Conservation (phyloP, 2,113 vertebrate genomes). For the Gymnorhina tibicen region DNA sequence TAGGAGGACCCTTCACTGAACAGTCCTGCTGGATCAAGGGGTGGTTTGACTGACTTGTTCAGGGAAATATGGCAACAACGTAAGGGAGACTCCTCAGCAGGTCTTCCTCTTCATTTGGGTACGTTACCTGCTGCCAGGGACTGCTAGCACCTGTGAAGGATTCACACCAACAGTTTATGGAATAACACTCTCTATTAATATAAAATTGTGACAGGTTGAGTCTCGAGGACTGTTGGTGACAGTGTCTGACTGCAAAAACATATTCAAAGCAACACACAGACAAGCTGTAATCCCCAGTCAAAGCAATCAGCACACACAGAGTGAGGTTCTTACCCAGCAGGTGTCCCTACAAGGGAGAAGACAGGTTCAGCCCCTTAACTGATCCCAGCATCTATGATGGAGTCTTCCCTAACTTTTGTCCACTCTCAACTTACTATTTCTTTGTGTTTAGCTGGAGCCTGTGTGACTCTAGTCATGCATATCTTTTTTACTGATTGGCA, state of each 20-base stretch:
- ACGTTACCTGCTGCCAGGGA: not conserved
- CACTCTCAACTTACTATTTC: not conserved
- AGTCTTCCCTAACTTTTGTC: not conserved
- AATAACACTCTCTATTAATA: not conserved
- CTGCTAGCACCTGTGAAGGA: not conserved
- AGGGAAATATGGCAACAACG: not conserved
- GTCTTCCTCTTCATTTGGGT: not conserved
- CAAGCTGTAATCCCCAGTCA: not conserved
- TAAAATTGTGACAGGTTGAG: not conserved
- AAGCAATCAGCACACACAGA: not conserved
- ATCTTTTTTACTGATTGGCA: not conserved
- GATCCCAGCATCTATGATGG: not conserved
- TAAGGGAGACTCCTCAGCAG: not conserved
- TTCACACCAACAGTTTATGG: not conserved
- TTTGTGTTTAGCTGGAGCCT: not conserved
- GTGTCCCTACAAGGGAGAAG: accelerated
- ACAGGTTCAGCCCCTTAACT: not conserved
- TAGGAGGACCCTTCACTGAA: not conserved
- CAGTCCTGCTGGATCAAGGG: not conserved
- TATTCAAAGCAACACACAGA: not conserved
- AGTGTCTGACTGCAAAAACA: not conserved
- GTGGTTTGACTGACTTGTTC: not conserved
- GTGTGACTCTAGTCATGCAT: not conserved
- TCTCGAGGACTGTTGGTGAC: accelerated
- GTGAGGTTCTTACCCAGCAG: not conserved